Evolutionary conservation across 2,797 vertebrate species (phyloP).

Genomic region (Hozukius guyotensis): DNA sequence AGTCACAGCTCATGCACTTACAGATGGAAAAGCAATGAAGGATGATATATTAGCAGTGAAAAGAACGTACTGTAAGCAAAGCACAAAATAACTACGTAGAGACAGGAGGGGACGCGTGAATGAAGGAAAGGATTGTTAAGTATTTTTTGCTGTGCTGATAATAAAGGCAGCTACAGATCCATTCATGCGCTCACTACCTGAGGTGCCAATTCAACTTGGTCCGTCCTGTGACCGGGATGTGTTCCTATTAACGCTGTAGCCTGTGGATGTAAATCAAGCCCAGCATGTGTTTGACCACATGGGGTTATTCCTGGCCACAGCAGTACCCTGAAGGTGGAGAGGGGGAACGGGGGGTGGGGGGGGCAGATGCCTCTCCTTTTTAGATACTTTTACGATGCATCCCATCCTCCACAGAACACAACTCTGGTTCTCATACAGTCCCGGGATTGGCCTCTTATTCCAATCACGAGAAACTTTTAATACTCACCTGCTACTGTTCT

Average conservation of each 20-base stretch:
- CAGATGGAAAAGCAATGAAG: background rate
- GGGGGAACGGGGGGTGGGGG: background rate
- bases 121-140: background rate
- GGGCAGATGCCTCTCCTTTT: constrained; percentile 71
- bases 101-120: background rate
- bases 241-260: constrained; percentile 9
- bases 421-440: constrained; percentile 21
- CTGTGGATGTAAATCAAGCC: constrained; percentile 63
- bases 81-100: background rate
- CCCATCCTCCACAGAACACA: constrained; percentile 21
- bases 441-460: constrained; percentile 6
- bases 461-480: constrained; percentile 2
- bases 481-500: constrained; percentile 18
- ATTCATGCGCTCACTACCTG: constrained; percentile 18
- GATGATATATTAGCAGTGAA: background rate
- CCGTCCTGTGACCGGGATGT: constrained; percentile 26
- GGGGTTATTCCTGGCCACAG: constrained; percentile 77
- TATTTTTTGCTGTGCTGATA: background rate
- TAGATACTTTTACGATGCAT: constrained; percentile 63
- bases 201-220: constrained; percentile 4
- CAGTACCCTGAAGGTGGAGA: constrained; percentile 59
- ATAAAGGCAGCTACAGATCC: background rate
- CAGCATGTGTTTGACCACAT: constrained; percentile 63
- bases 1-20: background rate
- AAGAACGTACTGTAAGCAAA: background rate